Base-by-base conservation (phyloP, 2,113 vertebrate genomes). In the Dascyllus trimaculatus region DNA sequence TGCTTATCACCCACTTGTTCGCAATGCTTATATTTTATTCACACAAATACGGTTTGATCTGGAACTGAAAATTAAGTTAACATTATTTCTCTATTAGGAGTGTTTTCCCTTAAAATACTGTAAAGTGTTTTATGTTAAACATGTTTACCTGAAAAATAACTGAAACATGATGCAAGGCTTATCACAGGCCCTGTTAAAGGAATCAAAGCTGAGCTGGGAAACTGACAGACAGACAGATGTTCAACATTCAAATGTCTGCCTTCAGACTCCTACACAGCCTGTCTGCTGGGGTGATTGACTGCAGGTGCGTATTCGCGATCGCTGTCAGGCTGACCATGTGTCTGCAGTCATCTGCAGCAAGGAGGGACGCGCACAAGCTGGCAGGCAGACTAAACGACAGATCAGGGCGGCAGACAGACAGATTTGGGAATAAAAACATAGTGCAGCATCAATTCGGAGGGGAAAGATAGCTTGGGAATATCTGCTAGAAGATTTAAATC, bases 251-350 rank as follows among this genome's bases (percentile, higher is more conserved):
- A 75, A 84, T 85, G 84, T 85, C 84, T 63, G 72, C 82, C 80
- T 78, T 26, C 56, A 38, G 15, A 87, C 85, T 62, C 85, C 78
- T 79, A 60, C 80, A 29, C 65, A 43, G 72, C 66, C 78, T 82
- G 85, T 80, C 88, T 82, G 74, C 61, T 59, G 52, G 60, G 65
- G 70, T 87, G 90, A 92, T 74, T 84, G 90, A 89, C 86, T 80
- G 89, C 63, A 77, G 72, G 80, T 82, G 67, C 17, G 66, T 60
- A 49, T 26, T 78, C 40, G 45, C 43, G 38, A 78, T 71, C 71
- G 52, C 80, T 86, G 87, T 88, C 88, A 85, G 71, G 69, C 71
- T 77, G 89, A 84, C 89, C 85, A 72, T 88, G 92, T 90, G 92
- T 88, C 84, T 71, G 74, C 71, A 79, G 79, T 89, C 89, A 76